Evolutionary conservation across 1,140 invertebrate genomes (phyloP), one percentile per base, ranked within the genome.

Genomic region (Drosophila ambigua): DNA sequence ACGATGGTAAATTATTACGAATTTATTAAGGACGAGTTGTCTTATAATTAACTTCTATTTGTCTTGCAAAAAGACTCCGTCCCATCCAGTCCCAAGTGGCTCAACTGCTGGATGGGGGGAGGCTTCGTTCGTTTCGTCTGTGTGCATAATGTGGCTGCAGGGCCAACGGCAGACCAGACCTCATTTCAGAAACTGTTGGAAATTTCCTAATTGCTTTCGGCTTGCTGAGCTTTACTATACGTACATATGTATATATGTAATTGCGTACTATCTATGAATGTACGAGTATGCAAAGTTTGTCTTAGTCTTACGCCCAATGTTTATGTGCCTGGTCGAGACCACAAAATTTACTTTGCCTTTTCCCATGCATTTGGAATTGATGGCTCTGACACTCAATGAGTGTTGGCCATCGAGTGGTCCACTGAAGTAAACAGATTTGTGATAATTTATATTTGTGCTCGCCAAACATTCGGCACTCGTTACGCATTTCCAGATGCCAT

Each of bases 201-300:
- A 80, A 84, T 85, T 84, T 85, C 77, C 81, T 77, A 84, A 84
- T 84, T 85, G 79, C 81, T 81, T 75, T 80, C 52, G 57, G 57
- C 51, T 84, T 83, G 60, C 43, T 73, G 62, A 41, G 51, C 57
- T 59, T 53, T 41, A 35, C 23, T 50, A 5, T 13, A n/a, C 20
- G 5, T 23, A 23, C 20, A 23, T 23, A 23, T 9, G 8, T 48
- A 48, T 4, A 9, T 48, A 48, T 9, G 4, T 16, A n/a, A n/a
- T n/a, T n/a, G 5, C 7, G 1, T 20, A 48, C 20, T 9, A 11
- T 45, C 8, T 51, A 5, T 23, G 13, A 13, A n/a, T 28, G 26
- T 11, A 51, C 13, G 49, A 50, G 48, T 24, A n/a, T 24, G 23
- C 11, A 24, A 11, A 24, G 11, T 24, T 5, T 26, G 48, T 51